Base-by-base conservation (phyloP, 2,113 vertebrate species). In the Stigmatopora argus region DNA sequence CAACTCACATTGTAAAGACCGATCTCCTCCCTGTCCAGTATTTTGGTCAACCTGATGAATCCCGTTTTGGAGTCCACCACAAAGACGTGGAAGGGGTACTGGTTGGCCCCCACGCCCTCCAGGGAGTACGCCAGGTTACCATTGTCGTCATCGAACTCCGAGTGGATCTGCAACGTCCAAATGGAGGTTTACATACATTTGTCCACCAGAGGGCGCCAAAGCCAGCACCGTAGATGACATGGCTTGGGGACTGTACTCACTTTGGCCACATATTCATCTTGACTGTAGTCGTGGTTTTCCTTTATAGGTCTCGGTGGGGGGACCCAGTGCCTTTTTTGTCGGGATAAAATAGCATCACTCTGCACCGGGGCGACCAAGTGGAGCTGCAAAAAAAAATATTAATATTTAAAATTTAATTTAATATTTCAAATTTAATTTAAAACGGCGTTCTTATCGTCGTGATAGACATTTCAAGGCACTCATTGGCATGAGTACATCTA, bases 271-370 rank as follows among this genome's bases (percentile, higher is more conserved):
- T 73, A 91, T 23, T 88, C 84, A 41, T 23, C 75, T 0, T 47
- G 35, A 8, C 88, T 91, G 68, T 92, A 92, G 72, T 97, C 90
- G 3, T 74, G 58, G 31, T 94, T 94, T 69, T 96, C 95, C 2
- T 3, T 59, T 45, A 97, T 81, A n/a, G 67, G 11, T 26, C 82
- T 87, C 0, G 94, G 90, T 46, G 93, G 92, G 0, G 93, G 86
- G 53, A 94, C 85, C 95, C 95, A 97, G 56, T 94, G 85, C 38
- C 94, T 78, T 72, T 86, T 96, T 34, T 89, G 88, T 66, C 95
- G 89, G 0, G 72, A 52, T 11, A 79, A 69, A 18, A 5, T 19
- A 4, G 21, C 15, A n/a, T 14, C 13, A 44, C 57, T 31, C 6
- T 52, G 56, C 38, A 70, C 35, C 13, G 52, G 56, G 53, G 67